These are phyloP conservation scores for Pseudoatta argentina DNA, from an alignment of 1,140 invertebrate genomes.

Conservation along the genomic window DNA sequence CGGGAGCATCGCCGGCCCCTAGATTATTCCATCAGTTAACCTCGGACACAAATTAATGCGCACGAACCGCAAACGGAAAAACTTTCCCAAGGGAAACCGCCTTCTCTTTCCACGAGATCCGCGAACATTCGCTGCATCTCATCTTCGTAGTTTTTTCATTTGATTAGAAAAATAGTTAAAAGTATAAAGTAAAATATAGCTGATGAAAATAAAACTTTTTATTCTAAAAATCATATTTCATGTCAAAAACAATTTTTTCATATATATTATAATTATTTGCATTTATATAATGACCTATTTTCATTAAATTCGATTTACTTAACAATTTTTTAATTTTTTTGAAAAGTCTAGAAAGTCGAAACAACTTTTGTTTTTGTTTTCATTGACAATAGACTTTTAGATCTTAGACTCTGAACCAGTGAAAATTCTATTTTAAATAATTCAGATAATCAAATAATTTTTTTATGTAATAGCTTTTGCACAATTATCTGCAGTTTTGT, in stretches of 20 bases:
- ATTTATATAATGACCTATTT: neutral
- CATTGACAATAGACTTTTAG: no score
- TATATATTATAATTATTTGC: no score
- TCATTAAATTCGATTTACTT: neutral
- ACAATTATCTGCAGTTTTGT: no score
- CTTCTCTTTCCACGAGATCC: neutral
- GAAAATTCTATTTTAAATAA: neutral
- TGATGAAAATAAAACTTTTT: neutral
- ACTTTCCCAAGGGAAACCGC: conserved; percentile 56
- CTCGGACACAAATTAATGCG: conserved; percentile 51
- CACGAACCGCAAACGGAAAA: conserved; percentile 33
- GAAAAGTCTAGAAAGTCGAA: neutral
- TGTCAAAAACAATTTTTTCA: neutral
- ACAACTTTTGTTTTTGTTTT: neutral
- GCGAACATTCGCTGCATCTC: neutral
- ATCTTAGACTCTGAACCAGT: neutral
- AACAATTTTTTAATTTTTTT: neutral
- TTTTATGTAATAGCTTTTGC: neutral
- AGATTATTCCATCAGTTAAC: conserved; percentile 56
- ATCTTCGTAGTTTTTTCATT: neutral
- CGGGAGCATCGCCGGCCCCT: neutral
- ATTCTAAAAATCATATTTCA: neutral
- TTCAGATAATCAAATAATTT: neutral
- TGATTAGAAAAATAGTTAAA: neutral
- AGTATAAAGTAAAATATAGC: neutral